Evolutionary conservation across 1,140 invertebrate genomes (phyloP).

Genomic region (Halictus rubicundus): DNA sequence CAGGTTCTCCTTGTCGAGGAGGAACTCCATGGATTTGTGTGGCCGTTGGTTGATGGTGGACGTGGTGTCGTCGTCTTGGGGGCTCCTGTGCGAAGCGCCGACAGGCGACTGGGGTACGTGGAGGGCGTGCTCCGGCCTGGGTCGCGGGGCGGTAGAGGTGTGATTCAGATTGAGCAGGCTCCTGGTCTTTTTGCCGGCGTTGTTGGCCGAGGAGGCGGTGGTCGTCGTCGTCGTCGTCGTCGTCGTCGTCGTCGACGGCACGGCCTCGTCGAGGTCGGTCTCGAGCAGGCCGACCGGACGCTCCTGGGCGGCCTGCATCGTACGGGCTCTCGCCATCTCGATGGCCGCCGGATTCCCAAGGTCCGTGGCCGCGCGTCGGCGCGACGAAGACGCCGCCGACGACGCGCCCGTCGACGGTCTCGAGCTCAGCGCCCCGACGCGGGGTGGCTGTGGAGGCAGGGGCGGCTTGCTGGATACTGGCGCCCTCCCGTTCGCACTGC

Average conservation of each 20-base stretch:
- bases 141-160: slow-evolving; percentile 69
- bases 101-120: slow-evolving; percentile 75
- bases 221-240: slow-evolving; percentile 69
- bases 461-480: slow-evolving; percentile 78
- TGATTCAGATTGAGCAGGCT: slow-evolving; percentile 89
- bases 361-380: slow-evolving; percentile 79
- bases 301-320: slow-evolving; percentile 77
- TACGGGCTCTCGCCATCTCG: slow-evolving; percentile 79
- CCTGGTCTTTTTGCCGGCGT: slow-evolving; percentile 85
- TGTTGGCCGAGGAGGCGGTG: slow-evolving; percentile 70
- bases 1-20: slow-evolving; percentile 93
- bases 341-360: slow-evolving; percentile 78
- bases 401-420: slow-evolving; percentile 66
- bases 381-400: slow-evolving; percentile 71
- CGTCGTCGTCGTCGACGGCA: slow-evolving; percentile 62
- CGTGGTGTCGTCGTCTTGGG: slow-evolving; percentile 57
- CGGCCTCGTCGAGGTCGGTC: slow-evolving; percentile 90
- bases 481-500: slow-evolving; percentile 75
- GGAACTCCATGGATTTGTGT: slow-evolving; percentile 96
- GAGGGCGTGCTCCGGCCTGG: slow-evolving; percentile 74
- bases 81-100: slow-evolving; percentile 70
- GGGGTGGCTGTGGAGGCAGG: slow-evolving; percentile 76
- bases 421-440: slow-evolving; percentile 62
- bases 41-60: slow-evolving; percentile 82
- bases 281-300: slow-evolving; percentile 87